Percentiles rank a stretch among this genome's conserved stretches.
phyloP scores from a whole-genome alignment of 2,797 vertebrate genomes.

The Fratercula arctica region DNA sequence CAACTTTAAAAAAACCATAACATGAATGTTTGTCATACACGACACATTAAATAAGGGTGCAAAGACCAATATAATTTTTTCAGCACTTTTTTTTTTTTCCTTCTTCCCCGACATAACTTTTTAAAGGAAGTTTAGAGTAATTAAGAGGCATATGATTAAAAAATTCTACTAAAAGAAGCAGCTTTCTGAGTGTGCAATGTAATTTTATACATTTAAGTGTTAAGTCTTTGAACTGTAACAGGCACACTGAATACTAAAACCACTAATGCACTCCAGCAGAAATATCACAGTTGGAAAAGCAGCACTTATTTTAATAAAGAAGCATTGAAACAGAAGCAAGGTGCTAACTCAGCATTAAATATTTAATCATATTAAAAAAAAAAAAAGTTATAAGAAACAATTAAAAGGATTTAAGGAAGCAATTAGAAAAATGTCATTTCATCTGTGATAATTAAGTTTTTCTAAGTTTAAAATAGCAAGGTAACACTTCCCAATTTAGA shows the following conservation, averaged over 20 bases:
- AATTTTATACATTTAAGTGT: neutral
- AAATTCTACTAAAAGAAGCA: neutral
- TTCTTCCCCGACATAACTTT: neutral
- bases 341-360: neutral
- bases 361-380: neutral
- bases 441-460: neutral
- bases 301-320: neutral
- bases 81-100: neutral
- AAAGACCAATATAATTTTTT: neutral
- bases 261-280: neutral
- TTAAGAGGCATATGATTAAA: neutral
- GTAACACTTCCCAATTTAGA: neutral
- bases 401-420: neutral
- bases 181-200: neutral
- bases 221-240: neutral
- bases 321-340: neutral
- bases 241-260: neutral
- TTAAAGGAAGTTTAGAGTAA: neutral
- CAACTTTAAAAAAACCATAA: neutral
- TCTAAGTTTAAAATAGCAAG: neutral
- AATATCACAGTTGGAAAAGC: neutral
- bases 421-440: neutral
- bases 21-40: rapidly evolving
- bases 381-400: neutral
- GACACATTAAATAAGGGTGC: neutral